Conservation (phyloP, 2,888 invertebrate species). For the Tanytarsus gracilentus region DNA sequence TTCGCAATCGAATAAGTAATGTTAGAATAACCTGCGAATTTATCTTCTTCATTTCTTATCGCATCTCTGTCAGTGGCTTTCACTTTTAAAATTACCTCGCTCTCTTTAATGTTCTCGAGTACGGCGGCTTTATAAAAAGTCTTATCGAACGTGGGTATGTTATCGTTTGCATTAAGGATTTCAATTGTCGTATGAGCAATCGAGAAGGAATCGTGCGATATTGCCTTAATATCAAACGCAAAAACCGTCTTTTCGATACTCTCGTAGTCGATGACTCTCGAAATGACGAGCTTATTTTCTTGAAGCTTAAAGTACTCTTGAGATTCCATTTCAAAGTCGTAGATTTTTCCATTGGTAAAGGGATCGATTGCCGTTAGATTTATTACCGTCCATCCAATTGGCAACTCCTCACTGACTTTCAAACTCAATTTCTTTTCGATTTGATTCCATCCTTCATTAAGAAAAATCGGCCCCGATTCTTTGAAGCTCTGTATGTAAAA, state of each 20-base stretch:
- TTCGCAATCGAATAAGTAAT: conserved; percentile 65
- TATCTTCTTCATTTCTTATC: conserved; percentile 49
- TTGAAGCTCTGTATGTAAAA: conserved; percentile 69
- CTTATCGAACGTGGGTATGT: conserved; percentile 56
- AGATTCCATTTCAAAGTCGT: conserved; percentile 51
- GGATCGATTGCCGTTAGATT: conserved; percentile 64
- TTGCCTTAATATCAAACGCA: conserved; percentile 50
- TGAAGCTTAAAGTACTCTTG: conserved; percentile 51
- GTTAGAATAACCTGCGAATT: conserved; percentile 55
- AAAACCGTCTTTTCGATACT: conserved; percentile 51
- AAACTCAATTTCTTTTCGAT: conserved; percentile 58
- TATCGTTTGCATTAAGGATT: conserved; percentile 15
- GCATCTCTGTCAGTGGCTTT: conserved; percentile 63
- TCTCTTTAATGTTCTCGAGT: conserved; percentile 57
- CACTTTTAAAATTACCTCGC: conserved; percentile 57
- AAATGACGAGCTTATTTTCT: conserved; percentile 65
- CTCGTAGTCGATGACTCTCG: conserved; percentile 70
- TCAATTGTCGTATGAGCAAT: conserved; percentile 8
- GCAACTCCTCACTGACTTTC: conserved; percentile 65
- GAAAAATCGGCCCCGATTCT: conserved; percentile 66
- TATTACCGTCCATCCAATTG: conserved; percentile 61
- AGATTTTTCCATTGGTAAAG: conserved; percentile 52
- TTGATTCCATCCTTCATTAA: conserved; percentile 62
- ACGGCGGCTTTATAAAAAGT: conserved; percentile 61
- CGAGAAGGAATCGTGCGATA: conserved; percentile 34